Evolutionary conservation across 1,140 invertebrate species (phyloP).

Genomic region (Panulirus ornatus): DNA sequence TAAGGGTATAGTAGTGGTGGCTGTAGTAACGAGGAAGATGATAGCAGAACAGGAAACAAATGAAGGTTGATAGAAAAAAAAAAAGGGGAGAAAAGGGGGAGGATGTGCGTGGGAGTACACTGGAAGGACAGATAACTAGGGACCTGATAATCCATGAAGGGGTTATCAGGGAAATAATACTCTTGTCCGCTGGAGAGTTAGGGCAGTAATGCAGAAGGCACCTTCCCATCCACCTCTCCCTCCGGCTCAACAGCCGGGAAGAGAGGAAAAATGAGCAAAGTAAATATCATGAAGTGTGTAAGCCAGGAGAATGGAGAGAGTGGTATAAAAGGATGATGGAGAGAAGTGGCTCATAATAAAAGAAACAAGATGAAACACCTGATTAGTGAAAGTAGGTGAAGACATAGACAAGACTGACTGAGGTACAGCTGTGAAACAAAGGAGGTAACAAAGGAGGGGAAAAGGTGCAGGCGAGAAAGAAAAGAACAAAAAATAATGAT

Average conservation of each 20-base stretch:
- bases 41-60: background rate
- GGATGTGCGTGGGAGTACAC: too few species aligned
- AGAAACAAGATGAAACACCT: background rate
- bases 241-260: too few species aligned
- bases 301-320: background rate
- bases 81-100: background rate
- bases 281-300: background rate
- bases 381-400: background rate
- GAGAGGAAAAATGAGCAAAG: background rate
- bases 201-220: too few species aligned
- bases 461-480: too few species aligned
- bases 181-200: too few species aligned
- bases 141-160: too few species aligned
- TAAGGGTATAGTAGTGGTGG: too few species aligned
- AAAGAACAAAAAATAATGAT: background rate
- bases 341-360: background rate
- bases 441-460: too few species aligned
- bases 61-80: background rate
- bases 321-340: background rate
- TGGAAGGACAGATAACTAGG: too few species aligned
- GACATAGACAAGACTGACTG: background rate
- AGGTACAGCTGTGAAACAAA: too few species aligned
- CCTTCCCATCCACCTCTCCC: too few species aligned
- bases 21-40: slow-evolving; percentile 1
- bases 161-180: too few species aligned